Evolutionary conservation across 53 echinoderm and acorn worm genomes (phyloP).

Genomic region (Apostichopus leukothele): DNA sequence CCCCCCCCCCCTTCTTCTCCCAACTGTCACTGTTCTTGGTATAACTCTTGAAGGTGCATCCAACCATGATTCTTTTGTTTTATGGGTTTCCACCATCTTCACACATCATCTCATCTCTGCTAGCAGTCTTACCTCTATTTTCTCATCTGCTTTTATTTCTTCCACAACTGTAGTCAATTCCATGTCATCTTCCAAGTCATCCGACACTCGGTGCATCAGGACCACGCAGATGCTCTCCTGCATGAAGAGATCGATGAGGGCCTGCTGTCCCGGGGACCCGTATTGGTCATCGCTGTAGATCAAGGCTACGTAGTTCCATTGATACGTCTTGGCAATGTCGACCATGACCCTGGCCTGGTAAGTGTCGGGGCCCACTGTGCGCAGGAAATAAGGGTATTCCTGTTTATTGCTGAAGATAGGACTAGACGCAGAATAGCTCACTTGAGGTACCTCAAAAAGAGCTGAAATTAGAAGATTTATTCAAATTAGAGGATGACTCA

Average conservation of each 20-base stretch:
- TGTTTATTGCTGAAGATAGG: constrained; percentile 82
- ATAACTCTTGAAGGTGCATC: too few relatives aligned
- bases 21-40: too few relatives aligned
- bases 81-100: too few relatives aligned
- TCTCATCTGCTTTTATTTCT: constrained; percentile 54
- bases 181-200: constrained; percentile 34
- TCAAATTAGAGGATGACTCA: too few relatives aligned
- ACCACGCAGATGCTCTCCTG: constrained; percentile 69
- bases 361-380: constrained; percentile 85
- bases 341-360: constrained; percentile 90
- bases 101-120: background rate
- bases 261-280: constrained; percentile 73
- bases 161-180: constrained; percentile 44
- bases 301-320: constrained; percentile 89
- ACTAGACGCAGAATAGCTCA: constrained; percentile 94
- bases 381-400: constrained; percentile 90
- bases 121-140: constrained; percentile 59
- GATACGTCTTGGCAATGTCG: constrained; percentile 60
- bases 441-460: constrained; percentile 90
- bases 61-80: too few relatives aligned
- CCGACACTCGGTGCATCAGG: constrained; percentile 46
- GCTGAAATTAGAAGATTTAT: constrained; percentile 52
- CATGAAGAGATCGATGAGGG: constrained; percentile 56
- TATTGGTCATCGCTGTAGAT: constrained; percentile 74
- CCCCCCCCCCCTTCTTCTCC: too few relatives aligned